Base-by-base conservation (phyloP, 2,797 vertebrate species). In the Smutsia gigantea region DNA sequence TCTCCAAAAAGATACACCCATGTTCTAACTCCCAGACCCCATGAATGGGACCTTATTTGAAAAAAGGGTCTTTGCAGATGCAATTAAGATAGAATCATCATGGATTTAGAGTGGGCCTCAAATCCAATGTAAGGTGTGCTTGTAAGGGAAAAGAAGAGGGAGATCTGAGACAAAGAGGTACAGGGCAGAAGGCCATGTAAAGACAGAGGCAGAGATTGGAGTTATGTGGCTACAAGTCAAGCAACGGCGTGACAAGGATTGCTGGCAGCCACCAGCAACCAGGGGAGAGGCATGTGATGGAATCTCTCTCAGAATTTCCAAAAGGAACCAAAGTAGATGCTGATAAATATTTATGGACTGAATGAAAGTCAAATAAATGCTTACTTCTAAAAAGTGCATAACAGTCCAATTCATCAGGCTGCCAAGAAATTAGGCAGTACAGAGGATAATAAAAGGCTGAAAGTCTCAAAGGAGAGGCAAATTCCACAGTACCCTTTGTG, bases 291-390 rank as follows among this genome's bases (percentile, higher is more conserved):
- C 83, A 57, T 21, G 18, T 77, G 21, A 23, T 1, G 19, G 5
- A 27, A 63, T 84, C 37, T 85, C 31, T 51, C n/a, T 61, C 71
- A 13, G 17, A 68, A 88, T 25, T 59, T 88, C 72, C 79, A 46
- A 77, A 81, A 84, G 29, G 61, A 83, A 71, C n/a, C 53, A 77
- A 83, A 86, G n/a, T 69, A 66, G 68, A 71, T 89, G 78, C 72
- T 94, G 94, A 88, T 91, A 90, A 46, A 96, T 96, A 95, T 90
- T 96, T 91, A 95, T 31, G 39, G 68, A 21, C 21, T 31, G 55
- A 75, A 68, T 86, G 31, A 91, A 93, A 93, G 69, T 39, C 78
- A 64, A 86, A 94, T 91, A 72, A 77, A 94, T 86, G 12, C 68
- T 90, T 78, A 69, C 84, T 95, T 95, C 63, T 57, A 25, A 90